These are phyloP conservation scores for Deilephila porcellus DNA, from an alignment of 2,888 invertebrate genomes.

Conservation along the genomic window DNA sequence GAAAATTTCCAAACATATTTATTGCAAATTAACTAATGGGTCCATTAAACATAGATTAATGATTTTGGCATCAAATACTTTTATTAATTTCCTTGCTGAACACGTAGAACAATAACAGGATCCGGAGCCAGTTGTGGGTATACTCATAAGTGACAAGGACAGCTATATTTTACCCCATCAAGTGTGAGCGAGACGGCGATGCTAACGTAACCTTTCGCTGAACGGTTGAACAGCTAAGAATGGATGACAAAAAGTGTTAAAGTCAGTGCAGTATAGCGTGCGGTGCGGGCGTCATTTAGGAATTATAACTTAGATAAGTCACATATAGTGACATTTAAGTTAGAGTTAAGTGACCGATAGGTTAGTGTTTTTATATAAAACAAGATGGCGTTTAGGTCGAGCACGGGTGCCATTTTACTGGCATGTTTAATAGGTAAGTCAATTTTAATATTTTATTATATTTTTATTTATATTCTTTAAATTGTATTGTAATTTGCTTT, in stretches of 20 bases:
- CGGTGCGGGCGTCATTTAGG: slow-evolving; percentile 69
- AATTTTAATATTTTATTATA: slow-evolving; percentile 28
- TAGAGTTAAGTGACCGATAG: slow-evolving; percentile 59
- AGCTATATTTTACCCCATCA: slow-evolving; percentile 46
- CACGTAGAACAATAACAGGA: slow-evolving; percentile 81
- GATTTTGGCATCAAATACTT: slow-evolving; percentile 44
- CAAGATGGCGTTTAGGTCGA: slow-evolving; percentile 76
- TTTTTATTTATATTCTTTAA: slow-evolving; percentile 1
- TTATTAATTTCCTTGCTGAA: slow-evolving; percentile 71
- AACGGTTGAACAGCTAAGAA: slow-evolving; percentile 70
- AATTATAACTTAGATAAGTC: slow-evolving; percentile 62
- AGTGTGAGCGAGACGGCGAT: slow-evolving; percentile 59
- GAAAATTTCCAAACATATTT: slow-evolving; percentile 18
- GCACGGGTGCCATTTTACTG: slow-evolving; percentile 64
- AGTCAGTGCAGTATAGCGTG: slow-evolving; percentile 77
- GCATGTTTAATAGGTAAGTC: slow-evolving; percentile 76
- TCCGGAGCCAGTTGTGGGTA: slow-evolving; percentile 56
- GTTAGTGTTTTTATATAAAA: slow-evolving; percentile 57
- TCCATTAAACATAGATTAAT: slow-evolving; percentile 44
- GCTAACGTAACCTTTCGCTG: slow-evolving; percentile 77
- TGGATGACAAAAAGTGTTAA: slow-evolving; percentile 76
- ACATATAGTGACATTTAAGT: slow-evolving; percentile 69
- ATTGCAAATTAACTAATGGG: slow-evolving; percentile 30
- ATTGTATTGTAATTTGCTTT: background rate
- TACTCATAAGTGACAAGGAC: slow-evolving; percentile 52